These are phyloP conservation scores for Ailurus styani DNA, from an alignment of 2,113 vertebrate species.

Conservation along the genomic window DNA sequence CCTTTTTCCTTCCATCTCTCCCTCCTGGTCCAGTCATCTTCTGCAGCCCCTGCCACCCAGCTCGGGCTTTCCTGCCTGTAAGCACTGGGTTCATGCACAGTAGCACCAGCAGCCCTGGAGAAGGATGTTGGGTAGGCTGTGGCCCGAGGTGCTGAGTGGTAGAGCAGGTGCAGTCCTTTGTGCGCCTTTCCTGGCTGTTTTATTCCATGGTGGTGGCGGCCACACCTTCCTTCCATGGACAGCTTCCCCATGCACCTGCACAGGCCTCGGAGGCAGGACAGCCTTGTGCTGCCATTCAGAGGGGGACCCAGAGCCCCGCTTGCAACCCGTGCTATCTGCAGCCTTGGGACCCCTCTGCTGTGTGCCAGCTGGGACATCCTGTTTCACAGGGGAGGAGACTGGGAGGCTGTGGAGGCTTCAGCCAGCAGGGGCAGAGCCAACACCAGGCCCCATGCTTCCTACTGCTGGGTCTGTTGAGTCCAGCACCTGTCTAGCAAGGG, in stretches of 20 bases:
- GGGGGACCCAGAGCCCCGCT: neutral
- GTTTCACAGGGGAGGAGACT: neutral
- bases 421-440: neutral
- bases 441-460: neutral
- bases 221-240: neutral
- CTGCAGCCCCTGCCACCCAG: neutral
- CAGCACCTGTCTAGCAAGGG: neutral
- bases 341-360: neutral
- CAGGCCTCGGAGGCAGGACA: neutral
- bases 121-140: neutral
- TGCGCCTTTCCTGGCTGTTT: neutral
- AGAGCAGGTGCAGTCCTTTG: neutral
- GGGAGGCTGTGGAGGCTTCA: neutral
- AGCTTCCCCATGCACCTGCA: neutral
- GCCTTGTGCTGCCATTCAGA: neutral
- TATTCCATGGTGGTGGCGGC: neutral
- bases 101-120: neutral
- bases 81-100: neutral
- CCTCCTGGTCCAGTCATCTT: neutral
- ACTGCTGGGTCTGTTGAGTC: neutral
- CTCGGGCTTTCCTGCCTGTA: neutral
- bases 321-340: neutral
- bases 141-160: neutral
- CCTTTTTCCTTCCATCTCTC: neutral
- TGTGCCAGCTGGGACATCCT: neutral